A percentile compares a stretch with the other conserved stretches of the same genome.
phyloP scores from a whole-genome alignment of 64 coral and sea anemone genomes.

The Pachyseris speciosa region DNA sequence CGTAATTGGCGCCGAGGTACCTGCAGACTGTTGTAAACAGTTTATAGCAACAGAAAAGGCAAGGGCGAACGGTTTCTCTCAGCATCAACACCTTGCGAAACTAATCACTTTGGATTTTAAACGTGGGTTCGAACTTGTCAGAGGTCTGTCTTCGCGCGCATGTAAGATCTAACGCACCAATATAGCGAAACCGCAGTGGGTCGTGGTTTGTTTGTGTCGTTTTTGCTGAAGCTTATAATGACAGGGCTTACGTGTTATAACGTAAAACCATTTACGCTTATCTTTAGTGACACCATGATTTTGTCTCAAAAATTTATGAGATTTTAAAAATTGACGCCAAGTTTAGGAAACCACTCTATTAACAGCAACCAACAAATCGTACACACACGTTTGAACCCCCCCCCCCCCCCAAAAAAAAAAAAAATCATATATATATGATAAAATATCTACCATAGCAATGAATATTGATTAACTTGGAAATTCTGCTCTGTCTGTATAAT shows the following conservation, averaged over 20 bases:
- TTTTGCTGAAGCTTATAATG: not conserved
- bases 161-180: not conserved
- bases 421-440: no score
- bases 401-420: no score
- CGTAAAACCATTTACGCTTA: no score
- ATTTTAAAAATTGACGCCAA: no score
- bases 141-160: not conserved
- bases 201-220: not conserved
- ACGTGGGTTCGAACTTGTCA: not conserved
- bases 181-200: not conserved
- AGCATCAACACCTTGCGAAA: conserved; percentile 8
- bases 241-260: not conserved
- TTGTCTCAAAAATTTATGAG: no score
- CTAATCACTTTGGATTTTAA: not conserved
- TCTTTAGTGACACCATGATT: not conserved
- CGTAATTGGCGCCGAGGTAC: not conserved
- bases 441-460: not conserved
- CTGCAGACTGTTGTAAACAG: not conserved
- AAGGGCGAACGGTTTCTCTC: not conserved
- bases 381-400: no score
- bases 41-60: not conserved
- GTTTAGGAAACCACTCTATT: no score
- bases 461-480: not conserved
- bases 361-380: not conserved
- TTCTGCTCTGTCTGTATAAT: not conserved